phyloP scores from a whole-genome alignment of 1,140 invertebrate genomes.

The Danaus melanippus region DNA sequence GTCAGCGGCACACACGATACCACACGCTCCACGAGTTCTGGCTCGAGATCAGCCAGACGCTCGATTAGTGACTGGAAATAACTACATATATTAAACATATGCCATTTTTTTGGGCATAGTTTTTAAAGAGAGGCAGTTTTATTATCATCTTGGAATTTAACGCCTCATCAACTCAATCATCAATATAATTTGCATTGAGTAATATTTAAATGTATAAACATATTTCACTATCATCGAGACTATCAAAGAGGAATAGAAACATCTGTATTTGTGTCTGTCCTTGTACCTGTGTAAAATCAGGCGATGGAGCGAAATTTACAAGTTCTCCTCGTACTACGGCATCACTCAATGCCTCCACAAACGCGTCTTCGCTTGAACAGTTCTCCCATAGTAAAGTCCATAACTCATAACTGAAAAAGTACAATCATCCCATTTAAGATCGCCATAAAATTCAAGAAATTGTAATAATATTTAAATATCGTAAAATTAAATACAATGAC shows the following conservation, averaged over 20 bases:
- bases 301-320: conserved; percentile 35
- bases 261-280: too few relatives aligned
- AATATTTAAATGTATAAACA: too few relatives aligned
- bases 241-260: too few relatives aligned
- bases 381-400: conserved; percentile 57
- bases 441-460: background rate
- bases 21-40: conserved; percentile 51
- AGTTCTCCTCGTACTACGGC: conserved; percentile 52
- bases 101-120: too few relatives aligned
- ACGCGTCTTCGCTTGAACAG: conserved; percentile 43
- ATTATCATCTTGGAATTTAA: too few relatives aligned
- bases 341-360: conserved; percentile 59
- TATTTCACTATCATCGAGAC: too few relatives aligned
- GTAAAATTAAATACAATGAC: too few relatives aligned
- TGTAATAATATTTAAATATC: background rate
- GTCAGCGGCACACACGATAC: conserved; percentile 55
- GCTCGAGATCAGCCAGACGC: conserved; percentile 48
- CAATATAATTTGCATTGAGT: too few relatives aligned
- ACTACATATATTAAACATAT: background rate
- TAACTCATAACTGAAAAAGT: conserved; percentile 41
- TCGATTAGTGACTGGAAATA: conserved; percentile 45
- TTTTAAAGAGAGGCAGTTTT: too few relatives aligned
- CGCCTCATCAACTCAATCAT: too few relatives aligned
- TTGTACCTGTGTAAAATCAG: conserved; percentile 50
- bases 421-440: conserved; percentile 8